Evolutionary conservation across 1,140 invertebrate genomes (phyloP).

Genomic region (Lepidostoma basale): DNA sequence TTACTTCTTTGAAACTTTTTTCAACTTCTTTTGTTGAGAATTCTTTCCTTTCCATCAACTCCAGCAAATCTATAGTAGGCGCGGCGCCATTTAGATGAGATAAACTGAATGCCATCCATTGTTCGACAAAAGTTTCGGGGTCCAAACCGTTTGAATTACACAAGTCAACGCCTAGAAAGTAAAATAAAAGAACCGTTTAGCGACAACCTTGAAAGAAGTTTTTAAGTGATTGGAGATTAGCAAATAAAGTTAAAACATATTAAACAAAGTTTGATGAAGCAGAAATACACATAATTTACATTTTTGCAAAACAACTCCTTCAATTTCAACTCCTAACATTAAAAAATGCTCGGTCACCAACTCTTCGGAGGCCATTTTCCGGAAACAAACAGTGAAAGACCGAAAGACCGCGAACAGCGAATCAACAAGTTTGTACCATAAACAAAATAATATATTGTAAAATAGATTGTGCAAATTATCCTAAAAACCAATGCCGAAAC

Average conservation of each 20-base stretch:
- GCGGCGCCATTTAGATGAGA: slow-evolving; percentile 64
- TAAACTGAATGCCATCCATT: slow-evolving; percentile 71
- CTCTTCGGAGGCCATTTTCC: slow-evolving; percentile 62
- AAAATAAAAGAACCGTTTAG: slow-evolving; percentile 35
- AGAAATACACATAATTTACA: slow-evolving; percentile 42
- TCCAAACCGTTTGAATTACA: slow-evolving; percentile 65
- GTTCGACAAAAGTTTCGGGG: slow-evolving; percentile 68
- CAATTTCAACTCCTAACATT: slow-evolving; percentile 57
- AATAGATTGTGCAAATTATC: too few relatives aligned
- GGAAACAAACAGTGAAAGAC: slow-evolving; percentile 52
- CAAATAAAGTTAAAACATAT: slow-evolving; percentile 7
- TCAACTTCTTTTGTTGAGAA: slow-evolving; percentile 60
- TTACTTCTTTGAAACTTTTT: slow-evolving; percentile 30
- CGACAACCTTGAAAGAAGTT: slow-evolving; percentile 28
- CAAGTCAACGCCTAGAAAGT: slow-evolving; percentile 60
- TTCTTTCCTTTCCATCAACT: slow-evolving; percentile 67
- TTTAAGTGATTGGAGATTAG: background rate
- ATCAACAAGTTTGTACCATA: slow-evolving; percentile 56
- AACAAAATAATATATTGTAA: background rate
- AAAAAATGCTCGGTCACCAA: slow-evolving; percentile 62
- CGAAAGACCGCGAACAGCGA: slow-evolving; percentile 59
- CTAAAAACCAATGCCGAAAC: too few relatives aligned
- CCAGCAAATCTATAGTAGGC: slow-evolving; percentile 62
- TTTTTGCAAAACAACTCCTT: slow-evolving; percentile 48
- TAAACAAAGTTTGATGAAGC: background rate